Evolutionary conservation across 2,888 invertebrate species (phyloP), one percentile per base, ranked within the genome.

Genomic region (Drosophila suboccidentalis): DNA sequence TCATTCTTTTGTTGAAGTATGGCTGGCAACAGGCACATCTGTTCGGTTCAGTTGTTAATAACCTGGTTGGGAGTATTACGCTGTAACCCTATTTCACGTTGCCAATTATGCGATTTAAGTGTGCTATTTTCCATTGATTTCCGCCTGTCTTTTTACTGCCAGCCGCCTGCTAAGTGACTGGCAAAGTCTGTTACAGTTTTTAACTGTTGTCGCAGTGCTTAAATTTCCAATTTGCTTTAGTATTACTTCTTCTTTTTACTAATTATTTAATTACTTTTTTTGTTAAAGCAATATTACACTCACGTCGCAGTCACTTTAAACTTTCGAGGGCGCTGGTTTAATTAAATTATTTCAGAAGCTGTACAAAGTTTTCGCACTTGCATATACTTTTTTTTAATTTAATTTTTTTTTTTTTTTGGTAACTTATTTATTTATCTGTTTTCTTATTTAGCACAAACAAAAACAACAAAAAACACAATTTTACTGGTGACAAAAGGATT

Each of bases 91-190:
- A 58, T 41, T 47, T 26, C 8, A 34, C 32, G 46, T 34, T 61
- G 54, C 22, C 51, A 60, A 62, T 60, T 47, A 57, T 68, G 53
- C 29, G 49, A n/a, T n/a, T 60, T 71, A 38, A 71, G 26, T 73
- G 50, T 43, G 70, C 44, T 64, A 50, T 67, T 67, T 77, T 75
- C 75, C 82, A 82, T 78, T 80, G 84, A 84, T 84, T 84, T 87
- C 82, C 87, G 78, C 55, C 66, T 78, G 70, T 70, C 62, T 62
- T 60, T 79, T 70, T 59, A 64, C 32, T 55, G 34, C 17, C 64
- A 50, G 47, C 29, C 34, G 41, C 1, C 26, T 1, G 29, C 13
- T 11, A 36, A 36, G 22, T 47, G 32, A 41, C 44, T 50, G 49
- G 15, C 66, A 36, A 19, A 60, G 57, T 44, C 26, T 53, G 26